Conservation (phyloP, 2,888 invertebrate genomes). For the Drosophila anceps region DNA sequence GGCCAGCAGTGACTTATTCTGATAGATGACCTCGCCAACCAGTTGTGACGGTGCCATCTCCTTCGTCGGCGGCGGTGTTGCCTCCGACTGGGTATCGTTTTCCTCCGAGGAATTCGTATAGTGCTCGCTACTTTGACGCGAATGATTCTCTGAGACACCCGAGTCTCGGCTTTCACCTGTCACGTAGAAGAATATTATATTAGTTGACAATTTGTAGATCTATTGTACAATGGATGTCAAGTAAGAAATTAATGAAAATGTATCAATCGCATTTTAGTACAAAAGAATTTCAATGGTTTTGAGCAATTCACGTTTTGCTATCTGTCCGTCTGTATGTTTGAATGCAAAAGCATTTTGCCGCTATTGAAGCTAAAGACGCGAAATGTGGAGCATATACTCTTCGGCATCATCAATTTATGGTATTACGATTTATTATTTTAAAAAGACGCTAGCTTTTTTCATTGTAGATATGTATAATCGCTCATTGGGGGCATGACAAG, state of each 20-base stretch:
- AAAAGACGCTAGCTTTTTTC: too few species aligned
- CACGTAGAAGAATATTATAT: neutral
- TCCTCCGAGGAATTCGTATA: constrained; percentile 92
- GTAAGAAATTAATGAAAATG: too few species aligned
- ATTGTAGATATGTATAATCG: too few species aligned
- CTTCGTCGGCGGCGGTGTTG: constrained; percentile 65
- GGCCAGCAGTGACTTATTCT: constrained; percentile 75
- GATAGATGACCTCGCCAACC: constrained; percentile 70
- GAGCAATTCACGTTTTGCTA: neutral
- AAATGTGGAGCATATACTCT: too few species aligned
- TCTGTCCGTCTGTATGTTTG: too few species aligned
- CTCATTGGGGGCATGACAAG: too few species aligned
- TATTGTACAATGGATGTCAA: too few species aligned
- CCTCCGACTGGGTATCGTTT: constrained; percentile 85
- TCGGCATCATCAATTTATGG: too few species aligned
- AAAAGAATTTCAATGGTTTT: neutral
- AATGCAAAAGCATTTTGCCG: too few species aligned
- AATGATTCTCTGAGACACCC: constrained; percentile 91
- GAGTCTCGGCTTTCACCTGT: constrained; percentile 91
- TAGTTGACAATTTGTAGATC: neutral
- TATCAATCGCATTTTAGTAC: too few species aligned
- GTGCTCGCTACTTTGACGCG: constrained; percentile 93
- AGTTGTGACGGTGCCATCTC: constrained; percentile 28
- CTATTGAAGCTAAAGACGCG: too few species aligned
- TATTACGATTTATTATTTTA: too few species aligned